phyloP scores from a whole-genome alignment of 92 coral and sea anemone genomes.

The Anthopleura xanthogrammica region DNA sequence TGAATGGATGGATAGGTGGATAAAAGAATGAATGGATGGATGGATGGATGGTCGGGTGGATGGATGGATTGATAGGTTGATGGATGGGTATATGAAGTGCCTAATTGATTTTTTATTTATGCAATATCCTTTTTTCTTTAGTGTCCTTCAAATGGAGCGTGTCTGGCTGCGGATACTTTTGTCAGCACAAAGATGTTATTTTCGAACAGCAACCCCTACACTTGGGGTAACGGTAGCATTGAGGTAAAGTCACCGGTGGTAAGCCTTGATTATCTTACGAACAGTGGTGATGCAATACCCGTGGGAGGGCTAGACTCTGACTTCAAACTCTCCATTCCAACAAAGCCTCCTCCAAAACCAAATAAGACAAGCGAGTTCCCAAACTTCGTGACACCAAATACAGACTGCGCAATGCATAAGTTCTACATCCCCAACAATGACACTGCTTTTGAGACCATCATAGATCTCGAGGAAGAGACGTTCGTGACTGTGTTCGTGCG shows the following conservation, averaged over 20 bases:
- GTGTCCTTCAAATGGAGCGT: slow-evolving; percentile 16
- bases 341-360: neutral
- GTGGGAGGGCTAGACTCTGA: slow-evolving; percentile 21
- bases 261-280: slow-evolving; percentile 36
- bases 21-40: too few relatives aligned
- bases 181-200: slow-evolving; percentile 23
- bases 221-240: slow-evolving; percentile 36
- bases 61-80: too few relatives aligned
- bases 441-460: slow-evolving; percentile 54
- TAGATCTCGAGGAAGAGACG: slow-evolving; percentile 28
- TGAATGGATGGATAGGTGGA: too few relatives aligned
- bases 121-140: neutral
- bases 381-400: slow-evolving; percentile 41
- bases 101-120: too few relatives aligned
- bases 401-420: slow-evolving; percentile 35
- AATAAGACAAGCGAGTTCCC: slow-evolving; percentile 1
- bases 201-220: slow-evolving; percentile 33
- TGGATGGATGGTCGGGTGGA: too few relatives aligned
- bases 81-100: too few relatives aligned
- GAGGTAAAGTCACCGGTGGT: slow-evolving; percentile 40
- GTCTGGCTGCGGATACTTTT: slow-evolving; percentile 17
- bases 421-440: slow-evolving; percentile 37
- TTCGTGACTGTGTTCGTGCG: slow-evolving; percentile 47
- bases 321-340: slow-evolving; percentile 47
- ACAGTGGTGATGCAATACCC: slow-evolving; percentile 31